Evolutionary conservation across 2,888 invertebrate genomes (phyloP).

Genomic region (Noctua fimbriata): DNA sequence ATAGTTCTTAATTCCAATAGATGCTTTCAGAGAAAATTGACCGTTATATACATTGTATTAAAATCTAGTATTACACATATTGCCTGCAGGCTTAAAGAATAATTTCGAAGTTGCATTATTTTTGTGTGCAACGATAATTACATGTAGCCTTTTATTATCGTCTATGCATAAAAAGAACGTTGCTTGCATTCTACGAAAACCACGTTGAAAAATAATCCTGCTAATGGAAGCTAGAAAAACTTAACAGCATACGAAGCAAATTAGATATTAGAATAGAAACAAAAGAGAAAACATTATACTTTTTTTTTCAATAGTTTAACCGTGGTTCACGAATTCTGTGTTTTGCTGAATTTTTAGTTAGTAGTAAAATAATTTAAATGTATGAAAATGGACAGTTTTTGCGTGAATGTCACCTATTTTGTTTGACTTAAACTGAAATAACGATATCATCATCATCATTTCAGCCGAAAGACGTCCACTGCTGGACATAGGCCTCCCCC

Average conservation of each 20-base stretch:
- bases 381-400: neutral
- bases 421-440: neutral
- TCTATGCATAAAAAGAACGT: conserved; percentile 23
- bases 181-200: conserved; percentile 34
- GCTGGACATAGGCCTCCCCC: no score
- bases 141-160: conserved; percentile 25
- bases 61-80: neutral
- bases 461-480: no score
- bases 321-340: neutral
- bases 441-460: no score
- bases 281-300: neutral
- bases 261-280: conserved; percentile 39
- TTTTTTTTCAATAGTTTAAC: conserved; percentile 3
- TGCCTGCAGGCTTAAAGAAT: neutral
- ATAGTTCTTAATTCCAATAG: neutral
- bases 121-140: conserved; percentile 12
- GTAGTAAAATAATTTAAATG: neutral
- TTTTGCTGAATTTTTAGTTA: neutral
- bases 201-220: conserved; percentile 42
- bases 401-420: neutral
- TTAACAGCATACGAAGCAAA: conserved; percentile 39
- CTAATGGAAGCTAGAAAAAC: conserved; percentile 49
- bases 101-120: neutral
- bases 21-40: neutral
- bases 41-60: neutral